phyloP scores from a whole-genome alignment of 2,797 vertebrate genomes.

The Alauda arvensis region DNA sequence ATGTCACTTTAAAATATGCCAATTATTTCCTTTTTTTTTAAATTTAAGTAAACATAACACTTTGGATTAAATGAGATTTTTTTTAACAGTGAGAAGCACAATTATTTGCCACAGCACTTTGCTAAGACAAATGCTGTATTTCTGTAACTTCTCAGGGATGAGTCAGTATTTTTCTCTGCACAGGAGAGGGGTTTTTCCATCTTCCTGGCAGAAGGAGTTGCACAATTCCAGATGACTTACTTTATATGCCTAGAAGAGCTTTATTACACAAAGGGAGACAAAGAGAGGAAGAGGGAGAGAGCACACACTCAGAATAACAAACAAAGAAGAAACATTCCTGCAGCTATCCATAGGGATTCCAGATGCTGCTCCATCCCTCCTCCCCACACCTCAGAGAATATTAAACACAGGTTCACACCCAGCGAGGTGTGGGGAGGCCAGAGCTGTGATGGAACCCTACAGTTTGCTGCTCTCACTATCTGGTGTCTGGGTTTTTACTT shows the following conservation, averaged over 20 bases:
- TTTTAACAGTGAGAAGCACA: neutral
- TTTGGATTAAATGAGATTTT: neutral
- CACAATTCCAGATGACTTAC: constrained; percentile 43
- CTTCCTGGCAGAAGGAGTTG: constrained; percentile 14
- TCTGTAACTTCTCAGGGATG: neutral
- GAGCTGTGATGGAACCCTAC: neutral
- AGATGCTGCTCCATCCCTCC: constrained; percentile 12
- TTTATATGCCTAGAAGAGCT: constrained; percentile 24
- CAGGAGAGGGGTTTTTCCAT: constrained; percentile 16
- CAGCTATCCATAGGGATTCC: neutral
- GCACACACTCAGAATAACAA: constrained; percentile 32
- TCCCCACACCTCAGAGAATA: neutral
- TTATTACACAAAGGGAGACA: constrained; percentile 25
- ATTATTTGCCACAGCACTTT: neutral
- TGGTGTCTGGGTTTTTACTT: neutral
- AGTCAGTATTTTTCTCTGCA: neutral
- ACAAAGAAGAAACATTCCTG: constrained; percentile 30
- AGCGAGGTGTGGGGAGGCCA: neutral
- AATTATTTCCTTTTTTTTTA: neutral
- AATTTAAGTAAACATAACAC: neutral
- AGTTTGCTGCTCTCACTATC: neutral
- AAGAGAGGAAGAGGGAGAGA: constrained; percentile 28
- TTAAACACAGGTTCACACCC: neutral
- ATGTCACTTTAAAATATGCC: neutral
- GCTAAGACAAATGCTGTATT: neutral